Percentiles rank a stretch among this genome's conserved stretches.
phyloP scores from a whole-genome alignment of 2,113 vertebrate species.

The Sula dactylatra region DNA sequence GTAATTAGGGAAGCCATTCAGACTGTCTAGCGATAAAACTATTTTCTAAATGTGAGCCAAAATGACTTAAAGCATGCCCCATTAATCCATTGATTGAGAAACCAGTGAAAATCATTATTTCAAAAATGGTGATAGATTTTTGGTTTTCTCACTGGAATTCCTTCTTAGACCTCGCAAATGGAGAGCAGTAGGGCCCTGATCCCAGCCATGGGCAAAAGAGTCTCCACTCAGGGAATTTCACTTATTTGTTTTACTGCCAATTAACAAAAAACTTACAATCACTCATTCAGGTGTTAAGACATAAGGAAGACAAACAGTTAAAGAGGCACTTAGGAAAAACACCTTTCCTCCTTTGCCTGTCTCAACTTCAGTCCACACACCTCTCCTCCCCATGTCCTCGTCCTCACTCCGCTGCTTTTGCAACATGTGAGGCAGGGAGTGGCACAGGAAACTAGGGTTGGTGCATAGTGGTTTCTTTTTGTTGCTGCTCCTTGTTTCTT shows the following conservation, averaged over 20 bases:
- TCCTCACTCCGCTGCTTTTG: not conserved
- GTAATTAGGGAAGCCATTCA: not conserved
- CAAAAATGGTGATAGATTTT: not conserved
- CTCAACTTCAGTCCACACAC: not conserved
- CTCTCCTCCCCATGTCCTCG: not conserved
- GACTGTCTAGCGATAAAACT: not conserved
- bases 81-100: not conserved
- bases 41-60: not conserved
- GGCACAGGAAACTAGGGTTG: not conserved
- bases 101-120: not conserved
- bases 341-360: accelerated
- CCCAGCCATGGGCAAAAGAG: not conserved
- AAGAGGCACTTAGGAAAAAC: not conserved
- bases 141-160: not conserved
- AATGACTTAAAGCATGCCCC: not conserved
- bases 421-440: accelerated
- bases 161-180: not conserved
- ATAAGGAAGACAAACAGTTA: not conserved
- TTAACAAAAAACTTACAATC: not conserved
- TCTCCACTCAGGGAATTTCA: not conserved
- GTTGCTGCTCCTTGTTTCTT: not conserved
- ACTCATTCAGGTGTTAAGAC: not conserved
- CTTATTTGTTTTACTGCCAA: not conserved
- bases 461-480: not conserved
- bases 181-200: not conserved